Evolutionary conservation across 1,140 invertebrate genomes (phyloP), one percentile per base, ranked within the genome.

Genomic region (Metopolophium dirhodum): DNA sequence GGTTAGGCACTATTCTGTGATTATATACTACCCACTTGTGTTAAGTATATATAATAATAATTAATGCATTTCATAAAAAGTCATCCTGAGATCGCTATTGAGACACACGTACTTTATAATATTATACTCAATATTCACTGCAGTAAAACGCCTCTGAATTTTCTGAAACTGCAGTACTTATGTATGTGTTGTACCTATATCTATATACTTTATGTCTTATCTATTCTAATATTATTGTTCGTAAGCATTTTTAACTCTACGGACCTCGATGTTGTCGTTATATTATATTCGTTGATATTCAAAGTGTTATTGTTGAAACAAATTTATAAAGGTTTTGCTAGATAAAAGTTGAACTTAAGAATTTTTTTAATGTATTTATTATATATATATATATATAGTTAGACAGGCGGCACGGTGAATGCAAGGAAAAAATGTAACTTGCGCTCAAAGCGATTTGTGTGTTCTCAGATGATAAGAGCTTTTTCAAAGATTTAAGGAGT

Each of bases 401-500:
- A 37, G 37, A 37, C 37, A 22, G 86, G 11, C 86, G 18, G 45
- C 7, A 26, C 37, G 3, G 9, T 18, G 23, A 86, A 86, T 68
- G 61, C 4, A 87, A 49, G 45, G 8, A 89, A 89, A 89, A 89
- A 54, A 89, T 89, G 22, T 45, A 89, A 57, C 49, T 89, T 22
- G 22, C 47, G 47, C 86, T 88, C 87, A 49, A 35, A 54, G 87
- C 87, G 51, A 89, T 89, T 89, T 57, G 87, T 57, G 86, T 88
- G 87, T 37, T 89, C 26, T 57, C 51, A 7, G 87, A 35, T 89
- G 87, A 89, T 89, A 89, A 89, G 87, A 57, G 49, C 49, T 89
- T 89, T 57, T 54, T 57, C 87, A 57, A 37, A 89, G 87, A 89
- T 89, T 89, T 89, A 89, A 89, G 20, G 35, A 89, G 87, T 89